Evolutionary conservation across 2,113 vertebrate genomes (phyloP).

Genomic region (Catharus minimus): DNA sequence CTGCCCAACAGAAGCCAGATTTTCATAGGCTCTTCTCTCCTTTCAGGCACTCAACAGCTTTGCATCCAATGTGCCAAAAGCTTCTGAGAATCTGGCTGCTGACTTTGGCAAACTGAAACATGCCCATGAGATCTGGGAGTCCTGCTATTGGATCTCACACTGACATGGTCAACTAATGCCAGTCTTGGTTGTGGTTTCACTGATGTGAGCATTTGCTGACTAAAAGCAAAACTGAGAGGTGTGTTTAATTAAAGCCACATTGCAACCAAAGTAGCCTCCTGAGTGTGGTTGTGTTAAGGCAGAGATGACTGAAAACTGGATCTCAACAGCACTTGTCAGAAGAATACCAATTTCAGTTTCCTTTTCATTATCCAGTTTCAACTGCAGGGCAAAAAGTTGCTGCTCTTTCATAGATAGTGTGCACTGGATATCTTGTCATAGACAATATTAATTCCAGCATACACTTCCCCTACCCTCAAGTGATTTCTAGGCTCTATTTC

Average conservation of each 20-base stretch:
- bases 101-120: not conserved
- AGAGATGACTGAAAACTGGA: not conserved
- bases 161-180: rapidly evolving
- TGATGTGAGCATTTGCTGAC: not conserved
- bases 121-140: rapidly evolving
- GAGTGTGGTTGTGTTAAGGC: not conserved
- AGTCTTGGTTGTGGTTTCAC: not conserved
- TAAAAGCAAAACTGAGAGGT: not conserved
- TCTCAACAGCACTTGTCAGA: not conserved
- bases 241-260: not conserved
- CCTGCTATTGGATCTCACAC: rapidly evolving
- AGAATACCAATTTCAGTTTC: not conserved
- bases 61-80: not conserved
- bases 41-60: not conserved
- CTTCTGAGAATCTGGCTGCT: not conserved
- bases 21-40: not conserved
- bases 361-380: not conserved
- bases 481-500: not conserved
- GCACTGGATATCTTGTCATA: not conserved
- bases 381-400: not conserved
- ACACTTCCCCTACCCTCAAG: rapidly evolving
- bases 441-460: not conserved
- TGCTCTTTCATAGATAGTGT: not conserved
- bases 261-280: not conserved
- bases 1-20: not conserved